Conservation (phyloP, 1,140 invertebrate genomes). For the Anadara kagoshimensis region DNA sequence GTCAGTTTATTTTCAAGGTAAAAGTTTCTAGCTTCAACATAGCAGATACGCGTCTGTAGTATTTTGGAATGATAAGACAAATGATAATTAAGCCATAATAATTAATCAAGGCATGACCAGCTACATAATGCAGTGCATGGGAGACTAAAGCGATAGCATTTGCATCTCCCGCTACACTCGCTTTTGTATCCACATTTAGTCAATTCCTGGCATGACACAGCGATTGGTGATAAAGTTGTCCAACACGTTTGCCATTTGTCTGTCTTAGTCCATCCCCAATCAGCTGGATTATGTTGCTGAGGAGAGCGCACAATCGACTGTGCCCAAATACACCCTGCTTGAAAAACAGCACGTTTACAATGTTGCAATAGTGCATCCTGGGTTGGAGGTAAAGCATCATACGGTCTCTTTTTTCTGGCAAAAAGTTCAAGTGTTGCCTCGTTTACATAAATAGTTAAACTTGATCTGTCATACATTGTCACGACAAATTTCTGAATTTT, state of each 20-base stretch:
- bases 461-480: background rate
- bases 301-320: too few relatives aligned
- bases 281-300: background rate
- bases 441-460: background rate
- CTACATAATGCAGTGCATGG: too few relatives aligned
- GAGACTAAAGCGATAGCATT: conserved; percentile 12
- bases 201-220: conserved; percentile 25
- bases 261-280: conserved; percentile 26
- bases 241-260: conserved; percentile 4
- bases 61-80: too few relatives aligned
- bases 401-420: conserved; percentile 34
- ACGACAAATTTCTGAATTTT: conserved; percentile 2
- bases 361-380: conserved; percentile 10
- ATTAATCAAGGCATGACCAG: too few relatives aligned
- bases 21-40: too few relatives aligned
- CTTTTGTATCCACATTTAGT: conserved; percentile 34
- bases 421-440: conserved; percentile 23
- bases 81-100: too few relatives aligned
- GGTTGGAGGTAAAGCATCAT: conserved; percentile 24
- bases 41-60: too few relatives aligned
- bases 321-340: too few relatives aligned
- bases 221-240: conserved; percentile 36
- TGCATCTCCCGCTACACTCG: conserved; percentile 20
- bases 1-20: too few relatives aligned
- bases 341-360: conserved; percentile 10